Evolutionary conservation across 2,797 vertebrate species (phyloP).

Genomic region (Neopelma chrysocephalum): DNA sequence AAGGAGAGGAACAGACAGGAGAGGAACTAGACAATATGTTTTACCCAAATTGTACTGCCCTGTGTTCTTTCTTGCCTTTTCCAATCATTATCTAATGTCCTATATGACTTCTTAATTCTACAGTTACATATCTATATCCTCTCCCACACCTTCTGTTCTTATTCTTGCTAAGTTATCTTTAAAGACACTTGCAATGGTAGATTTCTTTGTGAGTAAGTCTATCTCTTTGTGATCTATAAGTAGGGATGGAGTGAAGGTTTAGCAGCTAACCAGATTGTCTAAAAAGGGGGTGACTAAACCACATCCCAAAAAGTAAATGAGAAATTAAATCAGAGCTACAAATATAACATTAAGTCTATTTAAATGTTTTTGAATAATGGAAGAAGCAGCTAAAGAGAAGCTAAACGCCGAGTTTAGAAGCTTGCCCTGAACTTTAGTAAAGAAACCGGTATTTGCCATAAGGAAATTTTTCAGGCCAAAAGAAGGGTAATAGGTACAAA

Average conservation of each 20-base stretch:
- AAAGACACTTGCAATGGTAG: neutral
- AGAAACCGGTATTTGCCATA: neutral
- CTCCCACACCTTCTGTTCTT: neutral
- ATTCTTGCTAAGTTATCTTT: neutral
- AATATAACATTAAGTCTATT: neutral
- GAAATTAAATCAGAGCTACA: neutral
- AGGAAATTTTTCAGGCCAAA: neutral
- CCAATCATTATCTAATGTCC: neutral
- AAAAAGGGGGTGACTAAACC: neutral
- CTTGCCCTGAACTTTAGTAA: neutral
- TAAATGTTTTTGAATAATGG: neutral
- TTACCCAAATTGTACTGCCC: neutral
- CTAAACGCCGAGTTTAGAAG: neutral
- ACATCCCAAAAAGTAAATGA: neutral
- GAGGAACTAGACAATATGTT: neutral
- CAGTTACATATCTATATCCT: neutral
- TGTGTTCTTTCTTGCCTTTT: neutral
- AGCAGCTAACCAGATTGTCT: neutral
- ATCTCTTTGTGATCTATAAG: neutral
- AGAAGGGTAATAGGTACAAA: neutral
- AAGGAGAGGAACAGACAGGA: neutral
- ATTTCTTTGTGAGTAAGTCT: neutral
- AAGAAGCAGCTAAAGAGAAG: neutral
- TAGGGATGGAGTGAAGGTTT: neutral
- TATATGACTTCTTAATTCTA: constrained; percentile 18